phyloP scores from a whole-genome alignment of 2,888 invertebrate species.

The Plagodis pulveraria region DNA sequence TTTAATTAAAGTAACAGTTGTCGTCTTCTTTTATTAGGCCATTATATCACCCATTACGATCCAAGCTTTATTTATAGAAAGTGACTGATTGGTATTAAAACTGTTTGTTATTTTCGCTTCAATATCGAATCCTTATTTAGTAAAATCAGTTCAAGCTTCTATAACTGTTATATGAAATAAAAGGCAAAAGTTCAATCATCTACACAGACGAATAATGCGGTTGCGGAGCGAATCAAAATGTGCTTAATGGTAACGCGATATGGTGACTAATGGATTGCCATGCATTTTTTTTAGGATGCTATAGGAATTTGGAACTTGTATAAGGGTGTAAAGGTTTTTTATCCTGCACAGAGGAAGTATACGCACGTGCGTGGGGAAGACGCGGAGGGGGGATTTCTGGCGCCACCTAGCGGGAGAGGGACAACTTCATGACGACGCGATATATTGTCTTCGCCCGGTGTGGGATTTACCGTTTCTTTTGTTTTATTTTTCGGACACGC shows the following conservation, averaged over 20 bases:
- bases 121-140: constrained; percentile 62
- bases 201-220: constrained; percentile 66
- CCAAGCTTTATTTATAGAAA: constrained; percentile 17
- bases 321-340: constrained; percentile 55
- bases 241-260: constrained; percentile 71
- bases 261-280: constrained; percentile 70
- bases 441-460: constrained; percentile 78
- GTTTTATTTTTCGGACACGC: constrained; percentile 74
- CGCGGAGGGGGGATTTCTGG: constrained; percentile 53
- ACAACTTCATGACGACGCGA: constrained; percentile 77
- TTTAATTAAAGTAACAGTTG: constrained; percentile 35
- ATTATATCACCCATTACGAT: constrained; percentile 25
- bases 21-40: constrained; percentile 24
- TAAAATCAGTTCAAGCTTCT: constrained; percentile 53
- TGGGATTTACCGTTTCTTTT: constrained; percentile 78
- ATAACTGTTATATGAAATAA: constrained; percentile 77
- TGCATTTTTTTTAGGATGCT: constrained; percentile 46
- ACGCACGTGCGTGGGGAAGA: constrained; percentile 77
- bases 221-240: constrained; percentile 64
- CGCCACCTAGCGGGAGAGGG: constrained; percentile 80
- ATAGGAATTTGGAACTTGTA: constrained; percentile 57
- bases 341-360: constrained; percentile 55
- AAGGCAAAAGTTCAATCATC: constrained; percentile 80
- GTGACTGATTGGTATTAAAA: constrained; percentile 30
- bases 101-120: constrained; percentile 27